Conservation (phyloP, 2,888 invertebrate species). For the Plemyria rubiginata region DNA sequence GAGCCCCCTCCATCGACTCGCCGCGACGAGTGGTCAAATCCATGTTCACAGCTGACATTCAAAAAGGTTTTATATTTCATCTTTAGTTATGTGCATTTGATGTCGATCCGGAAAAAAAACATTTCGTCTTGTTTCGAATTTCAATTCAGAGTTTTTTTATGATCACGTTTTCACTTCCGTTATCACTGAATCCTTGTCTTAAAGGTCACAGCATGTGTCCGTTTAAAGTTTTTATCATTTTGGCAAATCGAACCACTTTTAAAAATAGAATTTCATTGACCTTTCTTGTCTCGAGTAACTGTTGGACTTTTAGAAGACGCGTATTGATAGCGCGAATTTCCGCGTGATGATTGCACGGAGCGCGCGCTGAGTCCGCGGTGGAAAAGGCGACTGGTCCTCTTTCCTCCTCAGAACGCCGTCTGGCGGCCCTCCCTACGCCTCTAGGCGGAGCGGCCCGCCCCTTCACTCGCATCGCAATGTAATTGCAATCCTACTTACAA, state of each 20-base stretch:
- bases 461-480: constrained; percentile 40
- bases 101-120: constrained; percentile 44
- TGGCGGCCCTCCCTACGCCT: constrained; percentile 78
- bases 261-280: constrained; percentile 6
- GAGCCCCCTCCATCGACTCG: constrained; percentile 57
- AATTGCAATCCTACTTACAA: constrained; percentile 62
- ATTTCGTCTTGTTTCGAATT: constrained; percentile 15
- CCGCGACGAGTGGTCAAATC: constrained; percentile 80
- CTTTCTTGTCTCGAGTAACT: constrained; percentile 18
- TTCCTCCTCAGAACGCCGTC: constrained; percentile 66
- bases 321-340: constrained; percentile 52
- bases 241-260: background rate
- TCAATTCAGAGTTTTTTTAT: background rate
- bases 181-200: constrained; percentile 38
- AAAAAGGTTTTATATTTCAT: constrained; percentile 31
- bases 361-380: constrained; percentile 75
- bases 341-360: constrained; percentile 59
- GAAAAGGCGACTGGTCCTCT: constrained; percentile 76
- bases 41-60: constrained; percentile 62
- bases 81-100: constrained; percentile 28
- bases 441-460: constrained; percentile 66
- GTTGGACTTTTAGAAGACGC: background rate
- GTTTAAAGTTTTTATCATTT: background rate
- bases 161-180: constrained; percentile 26
- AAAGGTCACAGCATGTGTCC: constrained; percentile 7